phyloP scores from a whole-genome alignment of 2,113 vertebrate species.

The Elgaria multicarinata region DNA sequence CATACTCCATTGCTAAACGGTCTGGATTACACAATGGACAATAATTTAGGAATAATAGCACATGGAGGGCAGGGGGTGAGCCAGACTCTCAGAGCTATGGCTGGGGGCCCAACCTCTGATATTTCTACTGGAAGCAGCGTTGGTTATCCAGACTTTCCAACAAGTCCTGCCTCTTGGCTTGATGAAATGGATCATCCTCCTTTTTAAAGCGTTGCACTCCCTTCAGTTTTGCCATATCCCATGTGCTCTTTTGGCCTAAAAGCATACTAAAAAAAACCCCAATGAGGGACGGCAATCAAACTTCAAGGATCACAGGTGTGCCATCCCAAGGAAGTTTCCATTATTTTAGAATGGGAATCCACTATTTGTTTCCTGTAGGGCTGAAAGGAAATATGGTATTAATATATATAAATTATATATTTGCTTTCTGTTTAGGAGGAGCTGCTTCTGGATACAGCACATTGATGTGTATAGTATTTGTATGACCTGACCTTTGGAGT shows the following conservation, averaged over 20 bases:
- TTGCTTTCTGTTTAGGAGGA: conserved; percentile 33
- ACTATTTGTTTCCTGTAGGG: conserved; percentile 28
- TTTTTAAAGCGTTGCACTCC: conserved; percentile 82
- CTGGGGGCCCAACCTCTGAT: conserved; percentile 94
- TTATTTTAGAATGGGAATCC: conserved; percentile 70
- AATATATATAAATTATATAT: conserved; percentile 28
- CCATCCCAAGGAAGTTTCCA: conserved; percentile 53
- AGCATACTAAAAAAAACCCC: conserved; percentile 42
- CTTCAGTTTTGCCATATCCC: conserved; percentile 27
- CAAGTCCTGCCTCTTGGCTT: conserved; percentile 98
- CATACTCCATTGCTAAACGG: conserved; percentile 93
- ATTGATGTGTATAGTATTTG: conserved; percentile 22
- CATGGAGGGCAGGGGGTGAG: conserved; percentile 87
- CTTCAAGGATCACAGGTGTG: conserved; percentile 52
- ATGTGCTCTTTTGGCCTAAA: conserved; percentile 50
- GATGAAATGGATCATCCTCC: conserved; percentile 99
- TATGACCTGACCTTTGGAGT: conserved; percentile 10
- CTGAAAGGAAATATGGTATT: conserved; percentile 2
- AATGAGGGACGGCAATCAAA: conserved; percentile 39
- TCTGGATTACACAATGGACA: conserved; percentile 93
- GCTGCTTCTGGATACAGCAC: conserved; percentile 43
- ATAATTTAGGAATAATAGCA: conserved; percentile 82
- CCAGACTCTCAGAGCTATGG: conserved; percentile 93
- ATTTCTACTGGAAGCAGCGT: conserved; percentile 98
- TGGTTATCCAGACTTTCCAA: conserved; percentile 98